Evolutionary conservation across 1,140 invertebrate species (phyloP).

Genomic region (Nasonia vitripennis): DNA sequence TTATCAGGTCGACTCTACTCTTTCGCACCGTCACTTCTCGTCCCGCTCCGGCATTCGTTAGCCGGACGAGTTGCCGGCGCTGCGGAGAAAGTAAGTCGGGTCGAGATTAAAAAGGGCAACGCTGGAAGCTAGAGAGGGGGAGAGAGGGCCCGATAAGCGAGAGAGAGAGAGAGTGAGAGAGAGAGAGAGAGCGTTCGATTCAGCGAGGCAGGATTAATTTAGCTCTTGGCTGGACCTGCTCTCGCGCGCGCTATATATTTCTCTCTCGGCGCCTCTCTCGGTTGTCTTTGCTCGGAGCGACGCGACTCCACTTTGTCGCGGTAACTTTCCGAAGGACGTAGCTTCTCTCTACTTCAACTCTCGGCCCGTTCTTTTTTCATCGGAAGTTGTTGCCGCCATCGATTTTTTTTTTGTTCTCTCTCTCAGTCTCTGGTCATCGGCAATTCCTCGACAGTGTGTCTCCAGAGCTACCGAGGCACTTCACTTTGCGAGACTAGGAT

Average conservation of each 20-base stretch:
- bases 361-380: background rate
- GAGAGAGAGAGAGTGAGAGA: too few species aligned
- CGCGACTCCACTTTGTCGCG: constrained; percentile 2
- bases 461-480: background rate
- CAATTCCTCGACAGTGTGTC: background rate
- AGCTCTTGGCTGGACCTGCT: background rate
- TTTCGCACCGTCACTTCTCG: background rate
- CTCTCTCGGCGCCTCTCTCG: background rate
- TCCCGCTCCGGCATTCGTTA: background rate
- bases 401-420: background rate
- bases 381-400: background rate
- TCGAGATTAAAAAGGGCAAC: constrained; percentile 10
- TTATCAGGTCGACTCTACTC: background rate
- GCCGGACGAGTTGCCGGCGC: background rate
- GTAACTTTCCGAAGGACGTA: background rate
- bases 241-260: background rate
- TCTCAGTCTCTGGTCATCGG: background rate
- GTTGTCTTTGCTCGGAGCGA: background rate
- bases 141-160: background rate
- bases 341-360: background rate
- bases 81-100: background rate
- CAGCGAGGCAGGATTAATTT: constrained; percentile 4
- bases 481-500: too few species aligned
- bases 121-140: background rate
- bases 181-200: background rate